These are phyloP conservation scores for Thereuonema tuberculata DNA, from an alignment of 1,140 invertebrate species.

Conservation along the genomic window DNA sequence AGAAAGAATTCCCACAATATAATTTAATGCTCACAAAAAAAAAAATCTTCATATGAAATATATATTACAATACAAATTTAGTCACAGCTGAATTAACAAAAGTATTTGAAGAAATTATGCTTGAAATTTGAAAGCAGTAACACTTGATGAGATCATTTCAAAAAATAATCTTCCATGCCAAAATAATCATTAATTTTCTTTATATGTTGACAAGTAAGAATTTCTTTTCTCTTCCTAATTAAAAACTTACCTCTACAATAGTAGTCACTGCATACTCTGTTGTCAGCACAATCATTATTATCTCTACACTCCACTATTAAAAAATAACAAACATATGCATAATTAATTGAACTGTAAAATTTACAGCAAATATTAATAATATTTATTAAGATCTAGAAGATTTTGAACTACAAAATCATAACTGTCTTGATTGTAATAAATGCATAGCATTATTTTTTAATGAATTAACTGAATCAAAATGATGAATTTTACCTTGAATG, in stretches of 20 bases:
- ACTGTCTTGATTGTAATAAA: no score
- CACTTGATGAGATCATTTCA: not conserved
- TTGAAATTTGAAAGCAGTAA: no score
- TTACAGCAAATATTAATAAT: no score
- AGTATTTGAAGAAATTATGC: no score
- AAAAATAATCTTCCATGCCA: not conserved
- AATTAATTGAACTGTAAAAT: no score
- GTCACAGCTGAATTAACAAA: no score
- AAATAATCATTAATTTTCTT: not conserved
- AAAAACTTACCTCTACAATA: conserved; percentile 17
- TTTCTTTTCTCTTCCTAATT: not conserved
- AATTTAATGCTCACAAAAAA: not conserved
- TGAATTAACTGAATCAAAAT: no score
- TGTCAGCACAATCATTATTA: conserved; percentile 48
- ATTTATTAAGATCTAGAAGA: no score
- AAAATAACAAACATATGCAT: no score
- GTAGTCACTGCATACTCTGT: conserved; percentile 33
- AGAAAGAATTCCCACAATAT: conserved; percentile 21
- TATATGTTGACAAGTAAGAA: not conserved
- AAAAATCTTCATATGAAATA: not conserved
- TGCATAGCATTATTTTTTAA: no score
- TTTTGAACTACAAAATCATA: no score
- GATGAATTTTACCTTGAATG: no score
- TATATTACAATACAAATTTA: not conserved
- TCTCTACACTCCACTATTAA: conserved; percentile 75